Conservation (phyloP, 2,888 invertebrate species). For the Aporophyla lueneburgensis region DNA sequence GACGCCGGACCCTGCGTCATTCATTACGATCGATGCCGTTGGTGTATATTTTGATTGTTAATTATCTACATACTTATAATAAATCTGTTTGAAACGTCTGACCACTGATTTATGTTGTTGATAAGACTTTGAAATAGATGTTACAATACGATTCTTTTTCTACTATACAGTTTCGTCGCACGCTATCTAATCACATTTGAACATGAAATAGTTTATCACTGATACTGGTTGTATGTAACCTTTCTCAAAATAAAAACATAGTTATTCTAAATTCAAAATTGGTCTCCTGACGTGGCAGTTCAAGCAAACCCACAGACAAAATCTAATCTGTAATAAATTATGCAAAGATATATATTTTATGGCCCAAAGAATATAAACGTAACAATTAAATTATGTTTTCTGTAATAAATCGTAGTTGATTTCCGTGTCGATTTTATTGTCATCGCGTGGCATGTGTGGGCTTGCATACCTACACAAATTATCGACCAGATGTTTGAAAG, state of each 20-base stretch:
- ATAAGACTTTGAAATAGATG: conserved; percentile 50
- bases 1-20: conserved; percentile 80
- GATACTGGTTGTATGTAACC: background rate
- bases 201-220: conserved; percentile 3
- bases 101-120: conserved; percentile 45
- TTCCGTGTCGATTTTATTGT: conserved; percentile 68
- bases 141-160: conserved; percentile 30
- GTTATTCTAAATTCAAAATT: conserved; percentile 33
- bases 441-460: conserved; percentile 60
- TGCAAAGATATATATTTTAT: conserved; percentile 59
- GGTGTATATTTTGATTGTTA: conserved; percentile 75
- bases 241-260: background rate
- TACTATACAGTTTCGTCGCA: background rate
- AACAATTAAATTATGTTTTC: conserved; percentile 69
- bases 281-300: background rate
- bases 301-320: conserved; percentile 27
- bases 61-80: conserved; percentile 68
- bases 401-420: conserved; percentile 66
- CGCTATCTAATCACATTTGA: conserved; percentile 1
- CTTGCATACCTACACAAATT: conserved; percentile 60
- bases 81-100: conserved; percentile 51
- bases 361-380: conserved; percentile 53
- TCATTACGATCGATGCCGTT: conserved; percentile 77
- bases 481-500: conserved; percentile 56
- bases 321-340: conserved; percentile 61